These are phyloP conservation scores for Phaonia tiefii DNA, from an alignment of 2,888 invertebrate species.

Conservation along the genomic window DNA sequence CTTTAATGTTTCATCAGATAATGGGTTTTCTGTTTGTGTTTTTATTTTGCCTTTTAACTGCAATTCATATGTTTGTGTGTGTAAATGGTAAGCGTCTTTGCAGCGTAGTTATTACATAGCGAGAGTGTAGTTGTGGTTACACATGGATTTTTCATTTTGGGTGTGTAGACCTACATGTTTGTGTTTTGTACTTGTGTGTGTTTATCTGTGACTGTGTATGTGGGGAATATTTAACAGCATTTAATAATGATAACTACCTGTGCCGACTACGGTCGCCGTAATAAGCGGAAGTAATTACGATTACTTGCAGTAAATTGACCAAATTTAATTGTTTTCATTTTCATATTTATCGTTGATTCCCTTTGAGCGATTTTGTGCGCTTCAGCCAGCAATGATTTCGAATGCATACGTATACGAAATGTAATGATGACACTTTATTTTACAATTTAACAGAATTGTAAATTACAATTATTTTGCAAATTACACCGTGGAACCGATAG, in stretches of 20 bases:
- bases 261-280: conserved; percentile 40
- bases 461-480: conserved; percentile 11
- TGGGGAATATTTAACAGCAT: conserved; percentile 40
- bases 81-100: neutral
- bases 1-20: conserved; percentile 32
- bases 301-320: conserved; percentile 68
- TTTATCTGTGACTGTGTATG: neutral
- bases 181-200: neutral
- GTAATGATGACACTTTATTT: neutral
- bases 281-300: conserved; percentile 69
- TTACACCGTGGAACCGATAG: too few species aligned
- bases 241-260: conserved; percentile 58
- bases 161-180: too few species aligned
- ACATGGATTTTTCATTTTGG: too few species aligned
- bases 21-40: conserved; percentile 38
- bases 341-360: conserved; percentile 29
- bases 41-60: conserved; percentile 30
- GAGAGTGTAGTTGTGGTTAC: too few species aligned
- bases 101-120: neutral
- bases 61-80: conserved; percentile 10
- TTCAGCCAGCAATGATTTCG: too few species aligned
- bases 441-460: conserved; percentile 2
- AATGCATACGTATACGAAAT: conserved; percentile 1
- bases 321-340: conserved; percentile 68
- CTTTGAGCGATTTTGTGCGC: neutral